phyloP scores from a whole-genome alignment of 1,140 invertebrate genomes.

The Apis cerana region DNA sequence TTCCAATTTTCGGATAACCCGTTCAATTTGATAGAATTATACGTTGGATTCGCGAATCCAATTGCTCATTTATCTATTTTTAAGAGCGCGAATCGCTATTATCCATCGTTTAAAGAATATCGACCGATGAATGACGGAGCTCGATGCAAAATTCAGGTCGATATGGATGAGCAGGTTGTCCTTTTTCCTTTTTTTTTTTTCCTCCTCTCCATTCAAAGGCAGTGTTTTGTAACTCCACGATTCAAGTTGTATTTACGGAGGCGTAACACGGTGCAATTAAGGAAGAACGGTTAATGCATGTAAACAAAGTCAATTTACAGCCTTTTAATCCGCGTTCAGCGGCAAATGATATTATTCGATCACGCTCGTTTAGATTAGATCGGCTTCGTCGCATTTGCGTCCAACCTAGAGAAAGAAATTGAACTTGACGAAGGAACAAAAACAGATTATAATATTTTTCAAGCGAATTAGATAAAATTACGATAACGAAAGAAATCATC shows the following conservation, averaged over 20 bases:
- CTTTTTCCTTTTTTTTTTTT: too few species aligned
- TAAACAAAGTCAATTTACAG: background rate
- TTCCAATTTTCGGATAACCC: background rate
- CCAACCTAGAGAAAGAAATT: too few species aligned
- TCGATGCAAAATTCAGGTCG: constrained; percentile 3
- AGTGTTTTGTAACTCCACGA: background rate
- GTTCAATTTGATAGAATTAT: background rate
- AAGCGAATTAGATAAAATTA: too few species aligned
- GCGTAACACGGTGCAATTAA: background rate
- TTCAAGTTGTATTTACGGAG: background rate
- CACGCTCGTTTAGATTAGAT: background rate
- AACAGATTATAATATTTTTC: too few species aligned
- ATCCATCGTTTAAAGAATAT: background rate
- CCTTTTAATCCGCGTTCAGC: background rate
- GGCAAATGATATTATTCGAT: background rate
- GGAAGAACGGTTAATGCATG: background rate
- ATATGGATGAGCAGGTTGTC: background rate
- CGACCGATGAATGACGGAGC: background rate
- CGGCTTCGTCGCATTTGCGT: background rate
- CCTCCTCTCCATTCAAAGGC: background rate
- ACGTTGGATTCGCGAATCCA: background rate
- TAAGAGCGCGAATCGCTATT: constrained; percentile 10
- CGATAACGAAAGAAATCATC: background rate
- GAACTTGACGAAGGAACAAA: too few species aligned
- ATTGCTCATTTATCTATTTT: constrained; percentile 31